Evolutionary conservation across 2,797 vertebrate genomes (phyloP), one percentile per base, ranked within the genome.

Genomic region (Ciconia nigra): DNA sequence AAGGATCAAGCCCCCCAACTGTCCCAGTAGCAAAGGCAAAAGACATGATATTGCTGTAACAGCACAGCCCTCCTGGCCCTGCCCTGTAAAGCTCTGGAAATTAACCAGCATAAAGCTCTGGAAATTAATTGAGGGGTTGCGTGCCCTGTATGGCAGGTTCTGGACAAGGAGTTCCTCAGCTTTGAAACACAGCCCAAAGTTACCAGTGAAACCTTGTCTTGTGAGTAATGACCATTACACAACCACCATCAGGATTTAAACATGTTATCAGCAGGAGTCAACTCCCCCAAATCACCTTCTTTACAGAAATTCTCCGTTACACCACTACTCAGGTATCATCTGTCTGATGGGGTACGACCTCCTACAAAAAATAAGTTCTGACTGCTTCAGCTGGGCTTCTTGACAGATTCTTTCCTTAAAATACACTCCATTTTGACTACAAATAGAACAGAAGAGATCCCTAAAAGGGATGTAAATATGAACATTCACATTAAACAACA

Each of bases 281-380:
- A 29, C 25, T 11, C 37, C 70, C 16, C 51, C 25, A 11, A 10
- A 25, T 10, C 49, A 29, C 46, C 9, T 35, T 31, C 1, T 11
- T n/a, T 9, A 33, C 58, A n/a, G 57, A 21, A 10, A 6, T 6
- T 11, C 35, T 42, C 49, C 15, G 8, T 10, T n/a, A 29, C 18
- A 12, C 12, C 52, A 11, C 57, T 5, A 35, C 22, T 4, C 29
- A 24, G 46, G 59, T 29, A 51, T 17, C 42, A 33, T n/a, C 20
- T 6, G 5, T 33, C n/a, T 3, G 7, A 33, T 2, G 24, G 13
- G 24, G n/a, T 14, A 21, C 1, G 2, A 6, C 24, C 35, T 19
- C 41, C 65, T 13, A 11, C 2, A 21, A 37, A 51, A 71, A 52
- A 1, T 1, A 24, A 58, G 9, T 26, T 14, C 3, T 0, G 9